Base-by-base conservation (phyloP, 2,888 invertebrate species). In the Drosophila phalerata region DNA sequence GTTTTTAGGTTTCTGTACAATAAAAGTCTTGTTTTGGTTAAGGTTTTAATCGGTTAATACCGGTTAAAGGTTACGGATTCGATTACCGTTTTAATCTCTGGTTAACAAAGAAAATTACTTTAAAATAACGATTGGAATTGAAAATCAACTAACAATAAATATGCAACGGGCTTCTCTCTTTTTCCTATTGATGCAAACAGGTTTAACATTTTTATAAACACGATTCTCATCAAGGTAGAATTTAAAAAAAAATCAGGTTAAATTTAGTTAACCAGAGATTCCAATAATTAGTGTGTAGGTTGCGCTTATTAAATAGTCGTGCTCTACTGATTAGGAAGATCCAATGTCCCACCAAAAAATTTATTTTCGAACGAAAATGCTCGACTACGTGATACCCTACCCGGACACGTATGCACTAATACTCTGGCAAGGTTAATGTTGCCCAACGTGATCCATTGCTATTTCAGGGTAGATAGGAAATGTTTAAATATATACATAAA, bases 291-390 rank as follows among this genome's bases (percentile, higher is more conserved):
- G 28, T 47, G 22, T 47, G 17, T 47, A 47, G 13, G 45, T 30
- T 30, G 15, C 1, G 28, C 28, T 30, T 48, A 48, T 30, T 48
- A 30, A 48, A 17, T 17, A 48, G 30, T 30, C 48, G 48, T 48
- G 48, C 48, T 48, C 30, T 11, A 17, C 30, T 48, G 48, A 48
- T 48, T 48, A 48, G 48, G 48, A 48, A 48, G 28, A 17, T 48
- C 2, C 28, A 28, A 47, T 47, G 15, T 9, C 1, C 45, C 28
- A n/a, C 45, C 15, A 10, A 42, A 22, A 43, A 13, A 1, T 22
- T 13, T 13, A n/a, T 6, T 37, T 37, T n/a, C 6, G 1, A n/a
- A 10, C 13, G 22, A 22, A 43, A 25, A n/a, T 22, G 43, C 25
- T 25, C 43, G 22, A 45, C 43, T 45, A 3, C 43, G n/a, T 28